These are phyloP conservation scores for Phorcus lineatus DNA, from an alignment of 2,888 invertebrate species.

Conservation along the genomic window DNA sequence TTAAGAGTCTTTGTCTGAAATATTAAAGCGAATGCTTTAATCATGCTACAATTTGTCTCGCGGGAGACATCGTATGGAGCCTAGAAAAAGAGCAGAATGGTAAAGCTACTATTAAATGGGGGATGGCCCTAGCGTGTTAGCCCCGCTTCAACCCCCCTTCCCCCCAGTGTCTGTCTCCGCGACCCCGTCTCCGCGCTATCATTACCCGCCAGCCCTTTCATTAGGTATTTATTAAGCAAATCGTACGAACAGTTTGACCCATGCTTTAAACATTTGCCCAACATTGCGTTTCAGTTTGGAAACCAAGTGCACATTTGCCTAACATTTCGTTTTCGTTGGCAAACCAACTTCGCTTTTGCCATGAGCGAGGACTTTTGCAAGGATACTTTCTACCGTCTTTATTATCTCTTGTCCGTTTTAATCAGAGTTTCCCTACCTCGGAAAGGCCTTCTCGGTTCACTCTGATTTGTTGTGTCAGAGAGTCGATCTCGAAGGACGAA, in stretches of 20 bases:
- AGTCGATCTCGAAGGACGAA: slow-evolving; percentile 8
- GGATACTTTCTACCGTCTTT: not conserved
- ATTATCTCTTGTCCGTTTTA: slow-evolving; percentile 24
- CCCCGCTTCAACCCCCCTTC: not conserved
- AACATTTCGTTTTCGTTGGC: not conserved
- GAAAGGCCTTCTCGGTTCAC: not conserved
- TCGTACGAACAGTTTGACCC: slow-evolving; percentile 16
- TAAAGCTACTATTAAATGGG: not conserved
- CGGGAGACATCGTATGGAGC: not conserved
- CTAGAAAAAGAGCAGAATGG: not conserved
- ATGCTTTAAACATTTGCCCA: not conserved
- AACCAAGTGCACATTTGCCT: not conserved
- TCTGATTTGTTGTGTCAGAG: slow-evolving; percentile 27
- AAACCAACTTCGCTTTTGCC: not conserved
- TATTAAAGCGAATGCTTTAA: slow-evolving; percentile 8
- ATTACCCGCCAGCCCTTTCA: not conserved
- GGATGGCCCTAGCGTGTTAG: not conserved
- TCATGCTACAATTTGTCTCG: slow-evolving; percentile 7
- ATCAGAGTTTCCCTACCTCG: not conserved
- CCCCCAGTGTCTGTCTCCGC: not conserved
- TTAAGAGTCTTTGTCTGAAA: slow-evolving; percentile 8
- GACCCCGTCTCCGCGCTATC: not conserved
- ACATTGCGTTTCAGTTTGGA: not conserved
- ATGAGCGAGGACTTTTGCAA: not conserved
- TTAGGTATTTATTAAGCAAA: slow-evolving; percentile 14